A percentile compares a stretch with the other conserved stretches of the same genome.
These are phyloP conservation scores for Mionectes macconnelli DNA, from an alignment of 2,113 vertebrate genomes.

Conservation along the genomic window DNA sequence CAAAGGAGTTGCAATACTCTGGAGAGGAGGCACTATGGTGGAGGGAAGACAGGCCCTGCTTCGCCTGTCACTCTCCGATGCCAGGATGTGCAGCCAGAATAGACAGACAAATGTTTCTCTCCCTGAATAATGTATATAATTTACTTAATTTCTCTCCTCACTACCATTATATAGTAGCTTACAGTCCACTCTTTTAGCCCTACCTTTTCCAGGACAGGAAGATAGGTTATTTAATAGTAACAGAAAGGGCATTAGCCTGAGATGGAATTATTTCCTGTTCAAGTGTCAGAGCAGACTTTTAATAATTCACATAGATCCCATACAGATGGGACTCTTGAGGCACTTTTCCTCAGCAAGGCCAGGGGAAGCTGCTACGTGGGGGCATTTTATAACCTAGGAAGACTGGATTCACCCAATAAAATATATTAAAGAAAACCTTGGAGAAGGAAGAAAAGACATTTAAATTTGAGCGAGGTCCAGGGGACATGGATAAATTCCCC, in stretches of 20 bases:
- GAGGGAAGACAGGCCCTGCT: not conserved
- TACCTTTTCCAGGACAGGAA: not conserved
- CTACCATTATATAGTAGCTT: not conserved
- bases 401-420: not conserved
- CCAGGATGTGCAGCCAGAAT: not conserved
- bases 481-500: not conserved
- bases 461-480: not conserved
- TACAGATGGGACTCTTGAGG: not conserved
- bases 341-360: not conserved
- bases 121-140: not conserved
- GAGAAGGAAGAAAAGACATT: not conserved
- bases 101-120: not conserved
- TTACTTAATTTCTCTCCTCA: not conserved
- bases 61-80: not conserved
- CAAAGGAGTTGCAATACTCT: not conserved
- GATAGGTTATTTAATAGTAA: not conserved
- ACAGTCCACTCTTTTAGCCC: not conserved
- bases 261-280: not conserved
- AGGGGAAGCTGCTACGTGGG: not conserved
- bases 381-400: not conserved
- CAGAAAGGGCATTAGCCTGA: not conserved
- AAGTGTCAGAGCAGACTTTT: not conserved
- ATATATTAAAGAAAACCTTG: not conserved
- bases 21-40: rapidly evolving
- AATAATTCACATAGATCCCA: not conserved